A percentile compares a stretch with the other conserved stretches of the same genome.
Evolutionary conservation across 2,113 vertebrate species (phyloP).

Genomic region (Procavia capensis): DNA sequence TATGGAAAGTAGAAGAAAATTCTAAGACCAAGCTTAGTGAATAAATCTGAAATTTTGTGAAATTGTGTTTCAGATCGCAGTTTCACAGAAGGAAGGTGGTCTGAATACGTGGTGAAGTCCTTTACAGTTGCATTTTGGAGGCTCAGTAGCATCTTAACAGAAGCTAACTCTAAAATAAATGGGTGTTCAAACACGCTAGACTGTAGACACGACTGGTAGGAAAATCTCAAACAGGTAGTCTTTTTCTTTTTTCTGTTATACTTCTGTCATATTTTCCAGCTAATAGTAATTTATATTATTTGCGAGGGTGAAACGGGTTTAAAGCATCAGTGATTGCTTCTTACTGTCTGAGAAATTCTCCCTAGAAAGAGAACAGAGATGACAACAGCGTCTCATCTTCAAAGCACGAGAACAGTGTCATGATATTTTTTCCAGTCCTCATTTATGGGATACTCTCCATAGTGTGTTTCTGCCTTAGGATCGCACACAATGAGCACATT

Average conservation of each 20-base stretch:
- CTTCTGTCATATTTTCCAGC: neutral
- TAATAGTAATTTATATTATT: neutral
- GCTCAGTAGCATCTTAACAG: neutral
- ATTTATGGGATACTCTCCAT: neutral
- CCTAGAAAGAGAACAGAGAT: neutral
- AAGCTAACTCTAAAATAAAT: neutral
- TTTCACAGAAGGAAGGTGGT: neutral
- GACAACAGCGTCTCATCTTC: neutral
- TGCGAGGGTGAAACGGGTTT: neutral
- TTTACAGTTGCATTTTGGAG: neutral
- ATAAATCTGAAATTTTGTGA: neutral
- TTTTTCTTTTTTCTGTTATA: neutral
- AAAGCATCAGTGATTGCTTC: neutral
- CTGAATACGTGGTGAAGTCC: neutral
- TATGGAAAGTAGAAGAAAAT: neutral
- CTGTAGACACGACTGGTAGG: neutral
- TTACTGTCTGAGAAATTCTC: neutral
- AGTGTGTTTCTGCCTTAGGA: neutral
- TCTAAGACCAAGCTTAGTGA: neutral
- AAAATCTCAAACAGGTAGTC: neutral
- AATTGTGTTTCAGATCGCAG: neutral
- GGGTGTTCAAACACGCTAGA: neutral
- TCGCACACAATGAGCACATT: neutral
- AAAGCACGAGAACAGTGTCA: neutral
- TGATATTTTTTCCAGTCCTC: neutral